These are phyloP conservation scores for Theonella swinhoei DNA, from an alignment of 37 sponge, comb jelly and placozoan genomes.

Conservation along the genomic window DNA sequence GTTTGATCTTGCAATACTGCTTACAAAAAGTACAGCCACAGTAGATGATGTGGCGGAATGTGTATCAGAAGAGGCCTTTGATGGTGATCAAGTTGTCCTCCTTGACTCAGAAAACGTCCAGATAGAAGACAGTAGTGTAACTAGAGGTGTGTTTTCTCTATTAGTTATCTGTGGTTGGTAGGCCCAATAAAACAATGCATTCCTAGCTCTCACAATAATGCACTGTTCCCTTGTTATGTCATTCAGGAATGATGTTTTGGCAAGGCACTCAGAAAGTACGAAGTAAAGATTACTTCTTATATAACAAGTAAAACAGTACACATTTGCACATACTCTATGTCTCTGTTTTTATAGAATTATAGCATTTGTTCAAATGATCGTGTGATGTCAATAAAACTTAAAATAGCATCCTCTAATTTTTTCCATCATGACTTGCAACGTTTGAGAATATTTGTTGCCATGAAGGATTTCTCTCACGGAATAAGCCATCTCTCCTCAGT, in stretches of 20 bases:
- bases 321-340: not conserved
- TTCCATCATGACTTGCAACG: not conserved
- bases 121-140: not conserved
- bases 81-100: not conserved
- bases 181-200: too few species aligned
- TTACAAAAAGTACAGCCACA: too few species aligned
- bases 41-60: too few species aligned
- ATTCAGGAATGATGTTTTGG: not conserved
- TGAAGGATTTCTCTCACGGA: not conserved
- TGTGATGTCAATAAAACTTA: not conserved
- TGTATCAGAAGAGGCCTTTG: too few species aligned
- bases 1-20: too few species aligned
- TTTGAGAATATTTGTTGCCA: not conserved
- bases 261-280: not conserved
- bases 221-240: too few species aligned
- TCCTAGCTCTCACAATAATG: too few species aligned
- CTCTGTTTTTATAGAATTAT: not conserved
- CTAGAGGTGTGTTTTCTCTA: not conserved
- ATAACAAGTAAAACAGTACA: too few species aligned
- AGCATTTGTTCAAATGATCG: not conserved
- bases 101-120: conserved; percentile 8
- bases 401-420: not conserved
- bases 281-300: too few species aligned
- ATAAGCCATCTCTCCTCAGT: conserved; percentile 9
- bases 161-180: not conserved